phyloP scores from a whole-genome alignment of 2,113 vertebrate species.

The Myrmophylax atrothorax region DNA sequence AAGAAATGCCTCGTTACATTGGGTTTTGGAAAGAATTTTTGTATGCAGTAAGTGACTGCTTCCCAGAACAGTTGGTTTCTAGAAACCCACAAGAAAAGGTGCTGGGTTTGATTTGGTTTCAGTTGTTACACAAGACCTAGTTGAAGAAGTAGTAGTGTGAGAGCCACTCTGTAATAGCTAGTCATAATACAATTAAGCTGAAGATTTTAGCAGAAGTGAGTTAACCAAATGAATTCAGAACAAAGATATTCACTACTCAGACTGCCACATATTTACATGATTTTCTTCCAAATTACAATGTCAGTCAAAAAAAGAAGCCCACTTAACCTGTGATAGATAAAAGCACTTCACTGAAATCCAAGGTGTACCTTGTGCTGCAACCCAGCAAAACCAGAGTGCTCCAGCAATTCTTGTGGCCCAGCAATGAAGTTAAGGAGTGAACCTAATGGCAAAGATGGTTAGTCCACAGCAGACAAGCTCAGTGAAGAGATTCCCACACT shows the following conservation, averaged over 20 bases:
- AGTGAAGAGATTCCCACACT: neutral
- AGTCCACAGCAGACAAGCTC: neutral
- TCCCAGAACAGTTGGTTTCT: conserved; percentile 7
- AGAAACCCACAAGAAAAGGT: conserved; percentile 5
- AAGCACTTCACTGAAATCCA: neutral
- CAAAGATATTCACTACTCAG: neutral
- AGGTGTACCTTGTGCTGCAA: neutral
- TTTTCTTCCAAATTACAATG: neutral
- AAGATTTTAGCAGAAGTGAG: neutral
- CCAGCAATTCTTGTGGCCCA: neutral
- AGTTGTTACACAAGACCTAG: neutral
- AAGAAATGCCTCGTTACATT: neutral
- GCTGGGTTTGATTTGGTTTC: neutral
- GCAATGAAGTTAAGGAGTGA: neutral
- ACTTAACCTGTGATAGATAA: neutral
- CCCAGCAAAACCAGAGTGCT: neutral
- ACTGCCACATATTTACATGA: neutral
- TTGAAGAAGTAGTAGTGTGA: neutral
- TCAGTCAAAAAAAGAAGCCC: neutral
- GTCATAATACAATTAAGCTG: neutral
- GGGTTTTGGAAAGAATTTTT: conserved; percentile 6
- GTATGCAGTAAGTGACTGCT: neutral
- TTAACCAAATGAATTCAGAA: neutral
- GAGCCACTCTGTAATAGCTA: neutral
- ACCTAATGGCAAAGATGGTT: neutral